Evolutionary conservation across 2,888 invertebrate species (phyloP), one percentile per base, ranked within the genome.

Genomic region (Seladonia tumulorum): DNA sequence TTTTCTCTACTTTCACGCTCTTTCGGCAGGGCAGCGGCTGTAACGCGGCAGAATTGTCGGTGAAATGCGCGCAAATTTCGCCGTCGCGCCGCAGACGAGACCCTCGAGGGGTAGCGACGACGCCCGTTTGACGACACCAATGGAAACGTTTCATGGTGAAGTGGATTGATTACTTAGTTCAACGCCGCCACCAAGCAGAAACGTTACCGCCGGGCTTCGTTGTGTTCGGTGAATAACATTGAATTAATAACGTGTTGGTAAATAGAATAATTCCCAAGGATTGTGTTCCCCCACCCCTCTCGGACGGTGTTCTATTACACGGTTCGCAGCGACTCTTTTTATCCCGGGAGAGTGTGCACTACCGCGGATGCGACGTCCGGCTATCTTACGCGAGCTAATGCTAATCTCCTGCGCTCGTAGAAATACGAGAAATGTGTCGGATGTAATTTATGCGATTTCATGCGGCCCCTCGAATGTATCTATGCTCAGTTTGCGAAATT

Each of bases 81-180:
- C 66, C 86, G 83, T 77, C 90, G 84, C 86, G 80, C 71, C 83
- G 80, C 85, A 87, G 87, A 84, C 86, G 83, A 83, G 87, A 80
- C 84, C 90, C 88, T 86, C 89, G 90, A 88, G 89, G 88, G 89
- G 78, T 87, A 83, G 76, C 84, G 81, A 81, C 86, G 87, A 79
- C 82, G 90, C 82, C 85, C 88, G 87, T 88, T 87, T 88, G 85
- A 86, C 83, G 89, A 87, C 88, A 83, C 89, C 86, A 90, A 89
- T 87, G 90, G 81, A 81, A 81, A 88, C 85, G 90, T 90, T 89
- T 89, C 89, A 88, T 87, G 87, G 83, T 83, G 88, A 90, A 90
- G 89, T 89, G 90, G 89, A 89, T 89, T 89, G 90, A 89, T 89
- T 89, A 90, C 90, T 89, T 88, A 88, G 90, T 88, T 83, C 83